These are phyloP conservation scores for Lasioglossum baleicum DNA, from an alignment of 1,140 invertebrate genomes.

Conservation along the genomic window DNA sequence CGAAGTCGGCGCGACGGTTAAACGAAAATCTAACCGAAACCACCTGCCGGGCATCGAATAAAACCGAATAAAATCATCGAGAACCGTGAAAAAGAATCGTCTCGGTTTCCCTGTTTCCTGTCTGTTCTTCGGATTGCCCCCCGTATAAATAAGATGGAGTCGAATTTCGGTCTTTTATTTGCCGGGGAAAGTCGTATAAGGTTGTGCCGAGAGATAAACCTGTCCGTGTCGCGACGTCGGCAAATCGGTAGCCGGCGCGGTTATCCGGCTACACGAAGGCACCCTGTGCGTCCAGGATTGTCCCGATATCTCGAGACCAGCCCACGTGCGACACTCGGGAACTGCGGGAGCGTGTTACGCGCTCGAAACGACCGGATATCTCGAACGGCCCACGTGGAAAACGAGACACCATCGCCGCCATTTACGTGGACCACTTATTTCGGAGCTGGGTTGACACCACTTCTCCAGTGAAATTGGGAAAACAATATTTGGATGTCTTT, in stretches of 20 bases:
- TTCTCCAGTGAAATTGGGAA: too few relatives aligned
- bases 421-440: slow-evolving; percentile 17
- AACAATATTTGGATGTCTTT: too few relatives aligned
- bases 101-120: slow-evolving; percentile 22
- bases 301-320: slow-evolving; percentile 52
- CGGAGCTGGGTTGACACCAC: too few relatives aligned
- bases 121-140: not conserved
- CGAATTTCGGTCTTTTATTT: slow-evolving; percentile 30
- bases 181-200: slow-evolving; percentile 20
- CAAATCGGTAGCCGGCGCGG: slow-evolving; percentile 52
- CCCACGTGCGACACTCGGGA: slow-evolving; percentile 70
- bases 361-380: slow-evolving; percentile 41
- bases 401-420: slow-evolving; percentile 27
- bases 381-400: slow-evolving; percentile 53
- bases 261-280: slow-evolving; percentile 51
- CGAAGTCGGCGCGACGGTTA: too few relatives aligned
- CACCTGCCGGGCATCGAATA: too few relatives aligned
- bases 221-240: slow-evolving; percentile 26
- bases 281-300: slow-evolving; percentile 55
- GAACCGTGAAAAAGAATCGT: not conserved
- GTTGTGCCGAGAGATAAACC: slow-evolving; percentile 33
- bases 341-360: slow-evolving; percentile 61
- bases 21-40: too few relatives aligned
- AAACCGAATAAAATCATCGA: too few relatives aligned
- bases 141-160: slow-evolving; percentile 18